Conservation (phyloP, 2,888 invertebrate species). For the Augochlorella aurata region DNA sequence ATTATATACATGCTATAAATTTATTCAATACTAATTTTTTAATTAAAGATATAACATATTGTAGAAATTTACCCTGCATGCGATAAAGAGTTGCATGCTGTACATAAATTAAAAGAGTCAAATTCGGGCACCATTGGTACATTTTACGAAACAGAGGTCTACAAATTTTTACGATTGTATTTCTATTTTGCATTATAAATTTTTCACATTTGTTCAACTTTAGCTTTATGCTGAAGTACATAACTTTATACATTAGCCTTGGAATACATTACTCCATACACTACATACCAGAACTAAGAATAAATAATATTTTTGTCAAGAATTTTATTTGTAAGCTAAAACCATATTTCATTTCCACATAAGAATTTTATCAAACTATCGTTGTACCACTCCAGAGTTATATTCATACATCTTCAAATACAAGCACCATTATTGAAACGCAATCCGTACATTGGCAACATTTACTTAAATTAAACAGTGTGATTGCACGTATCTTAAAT, state of each 20-base stretch:
- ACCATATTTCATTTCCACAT: slow-evolving; percentile 48
- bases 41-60: slow-evolving; percentile 27
- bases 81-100: slow-evolving; percentile 31
- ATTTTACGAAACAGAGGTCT: slow-evolving; percentile 52
- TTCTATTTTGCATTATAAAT: slow-evolving; percentile 35
- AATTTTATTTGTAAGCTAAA: slow-evolving; percentile 35
- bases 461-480: slow-evolving; percentile 30
- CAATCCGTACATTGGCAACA: slow-evolving; percentile 14
- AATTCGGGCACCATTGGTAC: slow-evolving; percentile 54
- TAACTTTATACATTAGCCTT: slow-evolving; percentile 26
- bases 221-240: slow-evolving; percentile 29
- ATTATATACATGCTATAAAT: slow-evolving; percentile 4
- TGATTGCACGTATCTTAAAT: slow-evolving; percentile 13
- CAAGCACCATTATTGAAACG: slow-evolving; percentile 49
- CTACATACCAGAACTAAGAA: slow-evolving; percentile 40
- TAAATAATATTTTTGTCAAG: slow-evolving; percentile 41
- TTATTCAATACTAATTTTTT: slow-evolving; percentile 24
- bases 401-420: slow-evolving; percentile 34
- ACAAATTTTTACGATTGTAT: slow-evolving; percentile 48
- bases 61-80: slow-evolving; percentile 12
- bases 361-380: slow-evolving; percentile 35
- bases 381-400: slow-evolving; percentile 46
- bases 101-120: slow-evolving; percentile 38
- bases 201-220: slow-evolving; percentile 16
- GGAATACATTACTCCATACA: slow-evolving; percentile 30